Percentiles rank a stretch among this genome's conserved stretches.
Evolutionary conservation across 2,113 vertebrate genomes (phyloP).

Genomic region (Recurvirostra avosetta): DNA sequence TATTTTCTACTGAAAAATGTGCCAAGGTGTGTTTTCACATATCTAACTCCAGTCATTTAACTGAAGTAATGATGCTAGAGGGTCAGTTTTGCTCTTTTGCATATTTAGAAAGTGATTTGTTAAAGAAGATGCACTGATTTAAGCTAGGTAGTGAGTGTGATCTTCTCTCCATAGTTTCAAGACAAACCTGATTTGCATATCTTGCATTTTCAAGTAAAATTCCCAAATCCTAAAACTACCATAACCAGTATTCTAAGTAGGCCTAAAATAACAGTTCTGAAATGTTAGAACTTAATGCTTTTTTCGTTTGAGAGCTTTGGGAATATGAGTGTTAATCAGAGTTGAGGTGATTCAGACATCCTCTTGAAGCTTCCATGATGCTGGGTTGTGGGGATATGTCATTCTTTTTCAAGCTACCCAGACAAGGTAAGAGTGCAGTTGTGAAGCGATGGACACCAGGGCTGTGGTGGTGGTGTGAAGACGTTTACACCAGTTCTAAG

Average conservation of each 20-base stretch:
- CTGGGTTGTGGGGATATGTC: not conserved
- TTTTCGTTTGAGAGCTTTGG: not conserved
- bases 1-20: not conserved
- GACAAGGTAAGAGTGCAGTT: not conserved
- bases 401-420: not conserved
- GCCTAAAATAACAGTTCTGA: not conserved
- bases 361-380: not conserved
- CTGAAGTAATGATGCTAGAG: not conserved
- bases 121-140: not conserved
- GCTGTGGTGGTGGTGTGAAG: not conserved
- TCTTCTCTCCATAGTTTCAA: not conserved
- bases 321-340: not conserved
- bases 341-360: not conserved
- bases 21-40: not conserved
- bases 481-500: not conserved
- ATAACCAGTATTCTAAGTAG: not conserved
- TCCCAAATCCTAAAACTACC: not conserved
- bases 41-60: not conserved
- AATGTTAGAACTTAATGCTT: not conserved
- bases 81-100: not conserved
- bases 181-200: not conserved
- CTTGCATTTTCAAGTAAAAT: not conserved
- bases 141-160: not conserved
- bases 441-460: not conserved
- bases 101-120: not conserved